Evolutionary conservation across 2,113 vertebrate genomes (phyloP).

Genomic region (Corythornis cristatus): DNA sequence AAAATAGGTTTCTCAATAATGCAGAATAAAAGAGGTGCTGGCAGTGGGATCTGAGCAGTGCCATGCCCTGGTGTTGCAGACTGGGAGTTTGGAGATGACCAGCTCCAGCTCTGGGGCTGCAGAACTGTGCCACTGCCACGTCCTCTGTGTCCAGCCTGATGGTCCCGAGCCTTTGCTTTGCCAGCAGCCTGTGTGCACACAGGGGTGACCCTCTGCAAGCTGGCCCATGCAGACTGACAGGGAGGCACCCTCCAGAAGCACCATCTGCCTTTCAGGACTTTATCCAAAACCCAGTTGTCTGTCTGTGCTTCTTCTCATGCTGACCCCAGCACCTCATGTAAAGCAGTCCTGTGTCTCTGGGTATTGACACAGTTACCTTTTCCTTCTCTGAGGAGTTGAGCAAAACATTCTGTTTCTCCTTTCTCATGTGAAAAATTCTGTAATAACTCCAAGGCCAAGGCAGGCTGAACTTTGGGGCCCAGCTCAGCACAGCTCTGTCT

Average conservation of each 20-base stretch:
- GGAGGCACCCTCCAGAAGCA: neutral
- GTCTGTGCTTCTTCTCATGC: neutral
- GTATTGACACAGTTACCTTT: neutral
- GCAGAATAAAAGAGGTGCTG: neutral
- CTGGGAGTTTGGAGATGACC: neutral
- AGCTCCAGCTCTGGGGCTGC: neutral
- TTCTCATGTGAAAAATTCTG: neutral
- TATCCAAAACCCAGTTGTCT: neutral
- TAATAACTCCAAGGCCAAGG: neutral
- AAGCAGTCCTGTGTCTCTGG: neutral
- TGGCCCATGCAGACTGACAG: neutral
- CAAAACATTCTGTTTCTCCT: neutral
- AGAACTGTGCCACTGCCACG: neutral
- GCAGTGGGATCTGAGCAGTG: neutral
- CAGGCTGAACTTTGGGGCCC: neutral
- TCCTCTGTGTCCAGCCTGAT: neutral
- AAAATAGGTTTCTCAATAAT: slow-evolving; percentile 31
- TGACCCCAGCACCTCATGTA: neutral
- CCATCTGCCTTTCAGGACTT: neutral
- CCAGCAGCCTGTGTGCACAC: neutral
- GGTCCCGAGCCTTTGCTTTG: neutral
- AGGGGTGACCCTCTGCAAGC: neutral
- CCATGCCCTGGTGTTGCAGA: neutral
- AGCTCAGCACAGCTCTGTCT: neutral
- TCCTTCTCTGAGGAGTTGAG: neutral